These are phyloP conservation scores for Lasioglossum lativentre DNA, from an alignment of 2,888 invertebrate genomes.

Conservation along the genomic window DNA sequence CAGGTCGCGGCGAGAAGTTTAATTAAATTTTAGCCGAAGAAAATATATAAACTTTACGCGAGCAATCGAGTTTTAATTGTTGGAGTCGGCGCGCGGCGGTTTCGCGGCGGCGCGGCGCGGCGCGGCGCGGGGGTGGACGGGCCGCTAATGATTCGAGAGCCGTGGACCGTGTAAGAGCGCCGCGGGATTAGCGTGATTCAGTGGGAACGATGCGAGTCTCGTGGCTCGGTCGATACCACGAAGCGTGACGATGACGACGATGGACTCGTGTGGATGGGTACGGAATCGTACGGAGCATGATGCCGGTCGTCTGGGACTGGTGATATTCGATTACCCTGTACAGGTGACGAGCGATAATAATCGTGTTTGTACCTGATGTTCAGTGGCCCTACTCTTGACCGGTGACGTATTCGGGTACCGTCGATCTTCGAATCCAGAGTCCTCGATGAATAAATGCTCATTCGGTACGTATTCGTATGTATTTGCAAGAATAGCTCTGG, in stretches of 20 bases:
- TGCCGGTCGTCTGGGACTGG: neutral
- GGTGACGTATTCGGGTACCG: neutral
- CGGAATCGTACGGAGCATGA: neutral
- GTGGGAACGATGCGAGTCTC: neutral
- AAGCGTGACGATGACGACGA: neutral
- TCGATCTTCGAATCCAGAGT: too few relatives aligned
- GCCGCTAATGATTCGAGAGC: conserved; percentile 7
- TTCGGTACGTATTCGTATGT: too few relatives aligned
- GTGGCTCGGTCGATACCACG: conserved; percentile 1
- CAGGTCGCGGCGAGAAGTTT: conserved; percentile 7
- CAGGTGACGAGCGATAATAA: neutral
- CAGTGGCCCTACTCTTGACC: neutral
- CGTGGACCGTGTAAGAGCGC: conserved; percentile 10
- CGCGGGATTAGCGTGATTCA: conserved; percentile 13
- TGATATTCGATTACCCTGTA: neutral
- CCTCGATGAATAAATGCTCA: neutral
- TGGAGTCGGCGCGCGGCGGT: too few relatives aligned
- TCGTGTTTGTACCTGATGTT: neutral
- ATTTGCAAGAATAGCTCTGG: neutral
- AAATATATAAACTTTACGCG: conserved; percentile 19
- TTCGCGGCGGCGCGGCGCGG: too few relatives aligned
- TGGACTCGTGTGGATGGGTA: neutral
- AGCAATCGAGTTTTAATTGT: conserved; percentile 17
- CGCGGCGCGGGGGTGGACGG: neutral
- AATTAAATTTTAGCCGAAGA: conserved; percentile 19